Conservation (phyloP, 2,888 invertebrate species). For the Sinodicranocentrus sp. region DNA sequence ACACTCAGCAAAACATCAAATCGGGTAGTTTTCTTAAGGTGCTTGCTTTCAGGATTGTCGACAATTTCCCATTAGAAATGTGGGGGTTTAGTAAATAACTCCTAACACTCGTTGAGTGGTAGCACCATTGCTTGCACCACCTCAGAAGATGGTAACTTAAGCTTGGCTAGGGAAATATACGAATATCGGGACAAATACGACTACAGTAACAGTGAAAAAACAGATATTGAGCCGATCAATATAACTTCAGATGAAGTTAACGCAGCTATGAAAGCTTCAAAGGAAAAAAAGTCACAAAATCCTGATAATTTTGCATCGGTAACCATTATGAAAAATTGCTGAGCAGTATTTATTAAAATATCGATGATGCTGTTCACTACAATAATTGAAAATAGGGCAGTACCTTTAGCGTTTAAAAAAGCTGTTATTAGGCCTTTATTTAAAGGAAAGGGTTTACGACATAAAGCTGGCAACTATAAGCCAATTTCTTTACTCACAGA, state of each 20-base stretch:
- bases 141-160: too few species aligned
- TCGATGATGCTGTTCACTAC: conserved; percentile 23
- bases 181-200: neutral
- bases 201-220: neutral
- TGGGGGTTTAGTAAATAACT: too few species aligned
- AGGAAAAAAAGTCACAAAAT: conserved; percentile 20
- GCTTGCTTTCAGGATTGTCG: too few species aligned
- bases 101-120: too few species aligned
- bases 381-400: conserved; percentile 7
- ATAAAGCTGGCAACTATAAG: conserved; percentile 63
- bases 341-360: neutral
- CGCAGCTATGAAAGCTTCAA: neutral
- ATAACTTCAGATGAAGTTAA: neutral
- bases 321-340: conserved; percentile 23
- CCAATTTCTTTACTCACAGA: conserved; percentile 67
- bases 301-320: neutral
- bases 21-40: too few species aligned
- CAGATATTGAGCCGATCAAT: too few species aligned
- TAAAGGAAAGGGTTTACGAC: conserved; percentile 64
- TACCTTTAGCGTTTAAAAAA: conserved; percentile 42
- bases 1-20: too few species aligned
- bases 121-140: too few species aligned
- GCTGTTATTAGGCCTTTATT: conserved; percentile 49
- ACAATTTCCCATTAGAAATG: too few species aligned
- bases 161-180: too few species aligned